Evolutionary conservation across 2,113 vertebrate species (phyloP).

Genomic region (Eira barbara): DNA sequence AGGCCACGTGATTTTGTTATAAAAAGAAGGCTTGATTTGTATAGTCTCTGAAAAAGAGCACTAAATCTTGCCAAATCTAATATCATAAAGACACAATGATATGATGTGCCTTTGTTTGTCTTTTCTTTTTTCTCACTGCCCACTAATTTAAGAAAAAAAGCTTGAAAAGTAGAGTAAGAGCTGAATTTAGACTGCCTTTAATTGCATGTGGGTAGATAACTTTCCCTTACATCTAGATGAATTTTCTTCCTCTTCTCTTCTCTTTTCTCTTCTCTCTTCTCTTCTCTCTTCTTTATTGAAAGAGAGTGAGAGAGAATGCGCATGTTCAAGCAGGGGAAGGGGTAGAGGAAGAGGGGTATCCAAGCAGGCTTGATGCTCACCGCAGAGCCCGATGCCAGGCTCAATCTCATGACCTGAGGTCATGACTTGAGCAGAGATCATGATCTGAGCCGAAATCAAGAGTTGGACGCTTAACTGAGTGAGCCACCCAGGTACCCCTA

Average conservation of each 20-base stretch:
- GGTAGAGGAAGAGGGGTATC: not conserved
- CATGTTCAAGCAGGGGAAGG: not conserved
- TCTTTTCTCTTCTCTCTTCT: not conserved
- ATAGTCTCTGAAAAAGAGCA: not conserved
- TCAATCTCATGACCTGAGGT: not conserved
- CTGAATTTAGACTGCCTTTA: not conserved
- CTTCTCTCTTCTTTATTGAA: not conserved
- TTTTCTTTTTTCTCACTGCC: not conserved
- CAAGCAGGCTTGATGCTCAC: not conserved
- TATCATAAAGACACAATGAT: not conserved
- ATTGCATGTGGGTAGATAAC: not conserved
- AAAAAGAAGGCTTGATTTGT: not conserved
- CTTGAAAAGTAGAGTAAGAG: not conserved
- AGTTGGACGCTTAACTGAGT: not conserved
- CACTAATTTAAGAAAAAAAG: not conserved
- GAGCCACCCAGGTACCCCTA: not conserved
- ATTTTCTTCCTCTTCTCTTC: not conserved
- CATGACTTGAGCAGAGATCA: not conserved
- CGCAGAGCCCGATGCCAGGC: not conserved
- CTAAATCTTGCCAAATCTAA: not conserved
- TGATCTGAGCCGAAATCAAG: not conserved
- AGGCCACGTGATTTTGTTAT: constrained; percentile 11
- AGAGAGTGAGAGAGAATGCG: not conserved
- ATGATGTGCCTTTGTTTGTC: not conserved
- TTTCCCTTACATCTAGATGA: not conserved